Base-by-base conservation (phyloP, 2,888 invertebrate species). In the Drosophila rellima region DNA sequence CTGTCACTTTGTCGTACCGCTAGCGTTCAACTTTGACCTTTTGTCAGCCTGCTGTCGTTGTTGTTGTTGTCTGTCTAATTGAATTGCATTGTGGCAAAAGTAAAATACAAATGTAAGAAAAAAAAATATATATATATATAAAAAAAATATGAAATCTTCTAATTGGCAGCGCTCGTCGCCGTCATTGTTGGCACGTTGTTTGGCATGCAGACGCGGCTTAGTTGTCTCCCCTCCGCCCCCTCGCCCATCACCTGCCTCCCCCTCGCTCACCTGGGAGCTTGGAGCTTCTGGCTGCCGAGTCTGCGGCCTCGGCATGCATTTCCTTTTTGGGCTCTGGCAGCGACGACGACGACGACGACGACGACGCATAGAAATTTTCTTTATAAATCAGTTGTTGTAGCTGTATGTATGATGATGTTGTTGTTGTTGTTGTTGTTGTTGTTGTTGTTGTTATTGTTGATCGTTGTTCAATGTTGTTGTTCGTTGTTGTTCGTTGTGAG, bases 341-440 rank as follows among this genome's bases (percentile, higher is more conserved):
- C 74, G 72, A 75, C 82, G 74, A 54, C 70, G 75, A 80, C 83
- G 78, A 20, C 23, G 23, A 26, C 74, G 72, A 75, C 82, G 76
- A 54, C 70, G 77, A 80, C 83, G 80, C 79, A 78, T 80, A 82
- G 82, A 80, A 85, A 85, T 84, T 80, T 84, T 80, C 80, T 86
- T 77, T 86, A 86, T 87, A 86, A 86, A 86, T 86, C 85, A 85
- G 88, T 55, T 51, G 71, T 35, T 67, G 79, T 73, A 74, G 71
- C 60, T 74, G 52, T 44, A 23, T 55, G 47, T 44, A 23, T 44
- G 44, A 29, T 60, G 73, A 57, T 72, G 61, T 62, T 70, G 82
- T 57, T 66, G 45, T 50, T 47, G 80, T 69, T 68, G 79, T 67
- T 67, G 56, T 47, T 71, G 70, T 72, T 67, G 73, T 31, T 37